Conservation (phyloP, 2,113 vertebrate genomes). For the Brienomyrus brachyistius region DNA sequence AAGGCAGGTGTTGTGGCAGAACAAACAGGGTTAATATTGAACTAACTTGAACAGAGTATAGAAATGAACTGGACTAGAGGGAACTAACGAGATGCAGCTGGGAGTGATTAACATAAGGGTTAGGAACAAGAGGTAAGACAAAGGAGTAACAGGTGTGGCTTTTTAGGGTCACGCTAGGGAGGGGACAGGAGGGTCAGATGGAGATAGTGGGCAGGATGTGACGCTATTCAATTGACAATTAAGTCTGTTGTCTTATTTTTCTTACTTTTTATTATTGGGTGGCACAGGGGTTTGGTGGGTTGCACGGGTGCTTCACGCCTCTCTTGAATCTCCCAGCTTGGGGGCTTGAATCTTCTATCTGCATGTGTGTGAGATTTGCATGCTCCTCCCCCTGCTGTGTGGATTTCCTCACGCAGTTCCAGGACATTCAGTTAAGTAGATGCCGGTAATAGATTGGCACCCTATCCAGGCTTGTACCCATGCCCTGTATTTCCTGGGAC, state of each 20-base stretch:
- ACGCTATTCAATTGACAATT: neutral
- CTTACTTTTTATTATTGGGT: neutral
- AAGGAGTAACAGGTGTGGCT: neutral
- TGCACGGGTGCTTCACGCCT: neutral
- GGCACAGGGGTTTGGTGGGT: neutral
- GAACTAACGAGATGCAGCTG: neutral
- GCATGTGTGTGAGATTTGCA: neutral
- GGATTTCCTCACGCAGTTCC: neutral
- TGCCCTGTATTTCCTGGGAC: neutral
- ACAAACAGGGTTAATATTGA: neutral
- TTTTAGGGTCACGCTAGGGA: neutral
- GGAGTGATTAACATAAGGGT: neutral
- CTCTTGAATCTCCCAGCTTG: neutral
- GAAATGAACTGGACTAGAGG: neutral
- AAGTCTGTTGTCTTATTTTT: neutral
- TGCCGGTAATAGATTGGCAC: neutral
- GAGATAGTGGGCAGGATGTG: neutral
- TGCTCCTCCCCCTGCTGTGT: neutral
- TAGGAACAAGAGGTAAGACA: neutral
- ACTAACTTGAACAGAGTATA: neutral
- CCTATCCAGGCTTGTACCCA: neutral
- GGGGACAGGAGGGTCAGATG: neutral
- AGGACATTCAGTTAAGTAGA: neutral
- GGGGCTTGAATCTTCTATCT: neutral
- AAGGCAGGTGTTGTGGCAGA: no score